A percentile compares a stretch with the other conserved stretches of the same genome.
phyloP scores from a whole-genome alignment of 2,797 vertebrate species.

The Microchirus variegatus region DNA sequence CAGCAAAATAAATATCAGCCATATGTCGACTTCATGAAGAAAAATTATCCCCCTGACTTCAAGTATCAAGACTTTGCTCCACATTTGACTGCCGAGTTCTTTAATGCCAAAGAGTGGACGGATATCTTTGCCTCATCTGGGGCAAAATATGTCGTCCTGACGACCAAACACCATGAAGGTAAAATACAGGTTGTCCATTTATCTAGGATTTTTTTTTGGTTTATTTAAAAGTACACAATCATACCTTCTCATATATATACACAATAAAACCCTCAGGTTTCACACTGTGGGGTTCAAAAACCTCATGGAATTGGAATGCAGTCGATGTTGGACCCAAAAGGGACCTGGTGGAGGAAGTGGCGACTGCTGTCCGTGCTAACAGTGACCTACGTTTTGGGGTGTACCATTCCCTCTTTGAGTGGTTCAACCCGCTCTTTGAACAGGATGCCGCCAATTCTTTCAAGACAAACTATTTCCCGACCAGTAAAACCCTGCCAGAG shows the following conservation, averaged over 20 bases:
- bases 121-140: constrained; percentile 90
- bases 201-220: no score
- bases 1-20: constrained; percentile 68
- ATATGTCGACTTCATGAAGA: constrained; percentile 90
- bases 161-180: constrained; percentile 99
- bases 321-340: constrained; percentile 88
- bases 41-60: constrained; percentile 90
- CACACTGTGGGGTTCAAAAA: constrained; percentile 92
- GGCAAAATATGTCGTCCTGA: constrained; percentile 95
- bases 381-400: constrained; percentile 89
- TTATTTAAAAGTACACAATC: no score
- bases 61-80: constrained; percentile 91
- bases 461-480: constrained; percentile 83
- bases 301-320: constrained; percentile 97
- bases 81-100: constrained; percentile 91
- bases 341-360: constrained; percentile 89
- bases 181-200: neutral
- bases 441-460: constrained; percentile 82
- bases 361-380: constrained; percentile 79
- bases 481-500: constrained; percentile 89
- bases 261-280: constrained; percentile 81
- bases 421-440: constrained; percentile 92
- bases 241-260: neutral
- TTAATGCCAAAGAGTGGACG: constrained; percentile 88
- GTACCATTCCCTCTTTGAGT: constrained; percentile 97